Conservation (phyloP, 2,113 vertebrate genomes). For the Phaetusa simplex region DNA sequence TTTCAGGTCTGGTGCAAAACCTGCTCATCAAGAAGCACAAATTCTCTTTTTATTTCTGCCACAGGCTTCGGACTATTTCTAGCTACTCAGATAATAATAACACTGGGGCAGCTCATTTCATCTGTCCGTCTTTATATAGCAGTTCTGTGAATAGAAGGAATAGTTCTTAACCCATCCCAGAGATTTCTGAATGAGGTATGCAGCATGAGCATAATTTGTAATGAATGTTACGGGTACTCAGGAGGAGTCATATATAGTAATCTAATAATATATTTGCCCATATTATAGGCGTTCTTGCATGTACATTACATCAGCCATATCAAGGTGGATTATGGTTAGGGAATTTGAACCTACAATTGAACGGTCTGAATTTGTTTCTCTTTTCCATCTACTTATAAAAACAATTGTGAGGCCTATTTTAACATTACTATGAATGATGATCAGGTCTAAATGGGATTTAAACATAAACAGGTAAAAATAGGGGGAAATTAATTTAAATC, state of each 20-base stretch:
- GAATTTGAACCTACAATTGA: neutral
- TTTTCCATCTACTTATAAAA: neutral
- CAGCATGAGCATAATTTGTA: neutral
- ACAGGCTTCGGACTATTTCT: conserved; percentile 25
- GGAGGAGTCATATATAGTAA: neutral
- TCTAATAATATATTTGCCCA: neutral
- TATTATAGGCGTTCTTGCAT: neutral
- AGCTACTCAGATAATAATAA: neutral
- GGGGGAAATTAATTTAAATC: neutral
- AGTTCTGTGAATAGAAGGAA: conserved; percentile 2
- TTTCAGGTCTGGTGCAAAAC: neutral
- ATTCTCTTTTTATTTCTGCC: conserved; percentile 14
- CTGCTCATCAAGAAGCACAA: neutral
- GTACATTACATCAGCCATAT: neutral
- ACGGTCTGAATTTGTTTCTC: neutral
- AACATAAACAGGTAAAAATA: neutral
- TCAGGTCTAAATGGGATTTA: neutral
- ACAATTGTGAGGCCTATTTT: neutral
- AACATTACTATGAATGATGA: neutral
- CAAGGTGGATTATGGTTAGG: neutral
- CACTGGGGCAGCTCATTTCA: neutral
- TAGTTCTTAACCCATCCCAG: neutral
- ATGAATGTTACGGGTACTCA: neutral
- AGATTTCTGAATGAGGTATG: neutral
- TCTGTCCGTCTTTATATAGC: conserved; percentile 1